These are phyloP conservation scores for Chydorus sphaericus DNA, from an alignment of 2,888 invertebrate species.

Conservation along the genomic window DNA sequence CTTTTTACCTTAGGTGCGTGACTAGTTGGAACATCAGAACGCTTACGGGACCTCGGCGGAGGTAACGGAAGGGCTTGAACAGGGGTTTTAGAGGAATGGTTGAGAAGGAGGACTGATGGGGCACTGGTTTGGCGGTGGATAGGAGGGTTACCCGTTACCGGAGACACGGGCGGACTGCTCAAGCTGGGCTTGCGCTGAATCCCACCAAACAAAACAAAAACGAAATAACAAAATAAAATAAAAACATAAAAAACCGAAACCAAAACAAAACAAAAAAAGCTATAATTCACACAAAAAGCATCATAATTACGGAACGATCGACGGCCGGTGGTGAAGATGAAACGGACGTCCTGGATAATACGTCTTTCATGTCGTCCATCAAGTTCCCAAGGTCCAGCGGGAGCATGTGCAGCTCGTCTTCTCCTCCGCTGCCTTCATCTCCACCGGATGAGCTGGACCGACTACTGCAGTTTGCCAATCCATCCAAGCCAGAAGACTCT, in stretches of 20 bases:
- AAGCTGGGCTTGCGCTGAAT: conserved; percentile 13
- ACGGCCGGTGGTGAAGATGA: conserved; percentile 24
- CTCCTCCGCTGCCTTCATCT: conserved; percentile 23
- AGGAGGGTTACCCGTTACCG: conserved; percentile 2
- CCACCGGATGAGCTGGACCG: no score
- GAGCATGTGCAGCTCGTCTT: conserved; percentile 31
- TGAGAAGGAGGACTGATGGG: background rate
- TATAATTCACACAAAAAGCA: background rate
- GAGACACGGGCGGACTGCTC: conserved; percentile 10
- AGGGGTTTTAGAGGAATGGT: background rate
- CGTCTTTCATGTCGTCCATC: conserved; percentile 49
- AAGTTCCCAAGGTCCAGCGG: conserved; percentile 42
- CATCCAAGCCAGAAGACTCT: background rate
- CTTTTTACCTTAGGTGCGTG: background rate
- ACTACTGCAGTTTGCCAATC: conserved; percentile 2
- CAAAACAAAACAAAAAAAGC: background rate
- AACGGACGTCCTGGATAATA: conserved; percentile 34
- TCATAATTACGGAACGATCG: conserved; percentile 8
- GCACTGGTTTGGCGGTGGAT: conserved; percentile 1
- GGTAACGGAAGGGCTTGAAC: conserved; percentile 9
- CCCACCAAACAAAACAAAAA: background rate
- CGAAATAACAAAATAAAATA: background rate
- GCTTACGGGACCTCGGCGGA: conserved; percentile 11
- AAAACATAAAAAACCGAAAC: no score
- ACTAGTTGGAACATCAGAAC: background rate